phyloP scores from a whole-genome alignment of 2,113 vertebrate species.

The Peucedramus taeniatus region DNA sequence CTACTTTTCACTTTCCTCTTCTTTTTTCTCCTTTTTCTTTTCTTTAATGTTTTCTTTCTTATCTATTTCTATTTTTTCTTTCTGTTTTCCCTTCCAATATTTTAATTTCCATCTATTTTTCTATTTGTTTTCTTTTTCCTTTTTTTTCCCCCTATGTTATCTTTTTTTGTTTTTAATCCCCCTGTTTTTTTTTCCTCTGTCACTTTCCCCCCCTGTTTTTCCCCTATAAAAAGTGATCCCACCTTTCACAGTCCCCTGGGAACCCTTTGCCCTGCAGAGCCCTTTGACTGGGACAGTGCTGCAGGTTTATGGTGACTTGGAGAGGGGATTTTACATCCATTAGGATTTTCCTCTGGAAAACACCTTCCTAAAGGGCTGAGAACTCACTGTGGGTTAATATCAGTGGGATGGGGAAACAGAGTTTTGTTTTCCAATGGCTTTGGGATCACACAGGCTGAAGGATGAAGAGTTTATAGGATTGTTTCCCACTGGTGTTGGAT shows the following conservation, averaged over 20 bases:
- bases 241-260: not conserved
- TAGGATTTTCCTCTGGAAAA: not conserved
- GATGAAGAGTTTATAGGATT: not conserved
- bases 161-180: too few species aligned
- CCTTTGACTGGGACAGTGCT: not conserved
- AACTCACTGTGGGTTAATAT: not conserved
- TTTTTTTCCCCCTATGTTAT: not conserved
- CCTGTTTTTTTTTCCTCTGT: not conserved
- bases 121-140: not conserved
- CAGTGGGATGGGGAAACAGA: not conserved
- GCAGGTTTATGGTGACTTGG: not conserved
- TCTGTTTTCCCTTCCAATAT: not conserved
- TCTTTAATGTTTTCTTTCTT: not conserved
- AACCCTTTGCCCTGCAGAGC: not conserved
- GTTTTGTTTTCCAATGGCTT: not conserved
- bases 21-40: not conserved
- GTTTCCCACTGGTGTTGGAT: rapidly evolving
- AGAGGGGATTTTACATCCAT: not conserved
- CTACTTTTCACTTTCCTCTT: not conserved
- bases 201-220: not conserved
- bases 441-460: not conserved
- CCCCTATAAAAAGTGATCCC: not conserved
- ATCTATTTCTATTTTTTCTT: not conserved
- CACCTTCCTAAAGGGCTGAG: not conserved
- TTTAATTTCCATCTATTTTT: not conserved